Evolutionary conservation across 2,888 invertebrate species (phyloP).

Genomic region (Ypsolopha scabrella): DNA sequence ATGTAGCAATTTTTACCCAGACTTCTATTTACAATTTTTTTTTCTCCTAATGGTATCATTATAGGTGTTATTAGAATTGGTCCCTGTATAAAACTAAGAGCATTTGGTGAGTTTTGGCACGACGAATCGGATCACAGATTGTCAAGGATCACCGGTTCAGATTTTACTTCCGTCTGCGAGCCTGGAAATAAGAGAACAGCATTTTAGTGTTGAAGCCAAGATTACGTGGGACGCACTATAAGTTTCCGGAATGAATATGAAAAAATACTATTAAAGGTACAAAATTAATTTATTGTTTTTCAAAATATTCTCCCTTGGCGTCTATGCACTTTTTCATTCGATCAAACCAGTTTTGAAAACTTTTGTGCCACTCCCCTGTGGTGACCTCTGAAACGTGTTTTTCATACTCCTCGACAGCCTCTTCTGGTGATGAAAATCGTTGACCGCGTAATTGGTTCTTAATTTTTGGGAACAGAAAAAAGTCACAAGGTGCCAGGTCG

Average conservation of each 20-base stretch:
- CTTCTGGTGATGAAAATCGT: no score
- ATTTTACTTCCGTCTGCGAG: conserved; percentile 46
- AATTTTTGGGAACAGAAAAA: no score
- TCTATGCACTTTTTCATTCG: neutral
- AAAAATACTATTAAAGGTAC: no score
- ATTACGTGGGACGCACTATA: neutral
- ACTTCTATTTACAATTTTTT: neutral
- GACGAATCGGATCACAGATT: conserved; percentile 20
- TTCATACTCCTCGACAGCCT: no score
- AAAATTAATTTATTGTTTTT: no score
- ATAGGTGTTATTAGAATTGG: neutral
- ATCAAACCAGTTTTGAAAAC: neutral
- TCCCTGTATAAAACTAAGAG: conserved; percentile 1
- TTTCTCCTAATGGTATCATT: neutral
- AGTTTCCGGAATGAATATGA: no score
- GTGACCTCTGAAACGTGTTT: no score
- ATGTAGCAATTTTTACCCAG: neutral
- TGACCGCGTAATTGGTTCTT: no score
- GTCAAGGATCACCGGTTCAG: conserved; percentile 2
- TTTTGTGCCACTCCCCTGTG: neutral
- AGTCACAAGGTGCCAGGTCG: no score
- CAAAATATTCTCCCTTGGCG: no score
- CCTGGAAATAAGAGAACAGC: conserved; percentile 26
- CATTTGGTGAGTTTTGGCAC: conserved; percentile 16
- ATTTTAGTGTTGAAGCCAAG: neutral